A percentile compares a stretch with the other conserved stretches of the same genome.
Evolutionary conservation across 2,797 vertebrate species (phyloP).

Genomic region (Characodon lateralis): DNA sequence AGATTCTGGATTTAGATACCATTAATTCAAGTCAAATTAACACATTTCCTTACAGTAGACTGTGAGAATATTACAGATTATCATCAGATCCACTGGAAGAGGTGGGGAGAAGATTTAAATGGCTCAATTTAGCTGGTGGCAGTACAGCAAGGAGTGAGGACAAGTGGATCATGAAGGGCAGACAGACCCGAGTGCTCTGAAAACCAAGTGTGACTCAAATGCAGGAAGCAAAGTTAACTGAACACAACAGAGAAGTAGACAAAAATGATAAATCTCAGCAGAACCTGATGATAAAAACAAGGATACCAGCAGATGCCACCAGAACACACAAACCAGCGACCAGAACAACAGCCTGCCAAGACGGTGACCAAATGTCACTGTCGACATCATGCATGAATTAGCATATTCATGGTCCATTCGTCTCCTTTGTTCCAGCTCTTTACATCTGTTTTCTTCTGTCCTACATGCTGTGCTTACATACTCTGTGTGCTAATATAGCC

Average conservation of each 20-base stretch:
- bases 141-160: not conserved
- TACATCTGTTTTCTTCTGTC: slow-evolving; percentile 10
- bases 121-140: not conserved
- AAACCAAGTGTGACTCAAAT: not conserved
- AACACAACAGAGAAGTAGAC: not conserved
- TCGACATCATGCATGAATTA: slow-evolving; percentile 4
- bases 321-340: not conserved
- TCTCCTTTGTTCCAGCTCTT: slow-evolving; percentile 7
- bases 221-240: too few species aligned
- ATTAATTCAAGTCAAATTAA: too few species aligned
- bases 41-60: too few species aligned
- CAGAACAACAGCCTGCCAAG: not conserved
- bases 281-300: not conserved
- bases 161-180: not conserved
- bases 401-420: not conserved
- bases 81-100: not conserved
- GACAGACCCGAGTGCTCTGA: not conserved
- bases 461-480: not conserved
- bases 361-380: slow-evolving; percentile 4
- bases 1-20: not conserved
- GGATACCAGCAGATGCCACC: not conserved
- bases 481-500: not conserved
- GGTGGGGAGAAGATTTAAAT: not conserved
- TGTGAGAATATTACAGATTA: not conserved
- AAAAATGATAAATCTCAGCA: not conserved